phyloP scores from a whole-genome alignment of 1,140 invertebrate species.

The Diabrotica virgifera region DNA sequence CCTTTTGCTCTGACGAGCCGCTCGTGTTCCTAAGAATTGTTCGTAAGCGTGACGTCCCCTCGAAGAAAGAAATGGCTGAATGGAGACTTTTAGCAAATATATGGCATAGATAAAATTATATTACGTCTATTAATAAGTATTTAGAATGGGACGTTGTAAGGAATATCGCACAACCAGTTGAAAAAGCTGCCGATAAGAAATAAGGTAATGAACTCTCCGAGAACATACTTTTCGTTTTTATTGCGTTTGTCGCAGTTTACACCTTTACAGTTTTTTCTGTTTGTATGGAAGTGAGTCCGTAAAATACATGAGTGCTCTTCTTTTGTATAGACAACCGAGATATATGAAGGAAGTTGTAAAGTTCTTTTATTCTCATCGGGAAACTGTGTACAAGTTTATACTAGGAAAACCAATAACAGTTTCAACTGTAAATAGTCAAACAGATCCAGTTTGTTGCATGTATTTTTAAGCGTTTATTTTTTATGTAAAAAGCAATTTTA shows the following conservation, averaged over 20 bases:
- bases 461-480: too few species aligned
- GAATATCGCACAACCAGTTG: conserved; percentile 13
- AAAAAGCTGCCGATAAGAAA: conserved; percentile 13
- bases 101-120: conserved; percentile 13
- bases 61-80: conserved; percentile 12
- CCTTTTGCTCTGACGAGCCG: not conserved
- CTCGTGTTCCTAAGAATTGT: not conserved
- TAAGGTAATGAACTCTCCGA: not conserved
- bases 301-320: too few species aligned
- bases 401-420: too few species aligned
- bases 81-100: conserved; percentile 12
- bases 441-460: too few species aligned
- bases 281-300: too few species aligned
- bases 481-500: too few species aligned
- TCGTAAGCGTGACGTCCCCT: conserved; percentile 8
- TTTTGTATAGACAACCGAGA: too few species aligned
- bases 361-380: too few species aligned
- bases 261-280: not conserved
- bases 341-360: too few species aligned
- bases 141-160: conserved; percentile 11
- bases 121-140: conserved; percentile 16
- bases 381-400: too few species aligned
- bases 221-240: conserved; percentile 1
- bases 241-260: not conserved
- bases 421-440: too few species aligned